A percentile compares a stretch with the other conserved stretches of the same genome.
phyloP scores from a whole-genome alignment of 2,888 invertebrate genomes.

The Drosophila demipolita region DNA sequence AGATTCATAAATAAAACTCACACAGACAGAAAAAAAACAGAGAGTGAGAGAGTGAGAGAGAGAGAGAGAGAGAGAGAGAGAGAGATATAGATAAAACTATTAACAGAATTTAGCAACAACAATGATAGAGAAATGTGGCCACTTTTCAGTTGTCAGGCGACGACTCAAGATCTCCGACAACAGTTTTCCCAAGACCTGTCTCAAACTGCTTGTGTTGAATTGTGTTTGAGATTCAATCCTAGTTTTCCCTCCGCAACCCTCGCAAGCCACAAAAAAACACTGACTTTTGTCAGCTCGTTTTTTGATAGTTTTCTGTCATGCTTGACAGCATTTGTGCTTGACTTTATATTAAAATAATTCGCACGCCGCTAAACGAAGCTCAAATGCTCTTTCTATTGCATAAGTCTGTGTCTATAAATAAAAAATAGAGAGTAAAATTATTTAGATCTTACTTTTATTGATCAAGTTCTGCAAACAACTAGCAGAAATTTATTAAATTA shows the following conservation, averaged over 20 bases:
- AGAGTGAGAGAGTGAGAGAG: too few species aligned
- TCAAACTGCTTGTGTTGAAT: constrained; percentile 52
- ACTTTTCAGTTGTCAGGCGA: constrained; percentile 73
- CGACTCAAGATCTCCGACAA: constrained; percentile 44
- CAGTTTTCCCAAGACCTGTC: constrained; percentile 76
- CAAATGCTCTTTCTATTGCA: constrained; percentile 33
- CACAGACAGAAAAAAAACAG: constrained; percentile 31
- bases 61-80: constrained; percentile 40
- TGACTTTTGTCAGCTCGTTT: constrained; percentile 64
- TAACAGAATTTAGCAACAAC: constrained; percentile 81
- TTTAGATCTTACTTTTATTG: background rate
- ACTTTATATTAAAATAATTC: constrained; percentile 62
- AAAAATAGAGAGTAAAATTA: background rate
- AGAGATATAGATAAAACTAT: constrained; percentile 74
- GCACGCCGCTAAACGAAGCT: constrained; percentile 5
- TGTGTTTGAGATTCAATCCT: constrained; percentile 44
- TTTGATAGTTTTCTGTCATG: constrained; percentile 74
- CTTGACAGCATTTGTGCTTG: constrained; percentile 63
- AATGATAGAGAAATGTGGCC: constrained; percentile 77
- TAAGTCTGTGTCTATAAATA: background rate
- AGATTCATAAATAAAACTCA: constrained; percentile 13
- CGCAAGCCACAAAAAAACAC: constrained; percentile 11
- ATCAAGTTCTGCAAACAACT: background rate
- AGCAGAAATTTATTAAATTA: background rate
- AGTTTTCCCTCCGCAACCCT: constrained; percentile 3